Evolutionary conservation across 2,888 invertebrate species (phyloP), one percentile per base, ranked within the genome.

Genomic region (Chrysotoxum bicinctum): DNA sequence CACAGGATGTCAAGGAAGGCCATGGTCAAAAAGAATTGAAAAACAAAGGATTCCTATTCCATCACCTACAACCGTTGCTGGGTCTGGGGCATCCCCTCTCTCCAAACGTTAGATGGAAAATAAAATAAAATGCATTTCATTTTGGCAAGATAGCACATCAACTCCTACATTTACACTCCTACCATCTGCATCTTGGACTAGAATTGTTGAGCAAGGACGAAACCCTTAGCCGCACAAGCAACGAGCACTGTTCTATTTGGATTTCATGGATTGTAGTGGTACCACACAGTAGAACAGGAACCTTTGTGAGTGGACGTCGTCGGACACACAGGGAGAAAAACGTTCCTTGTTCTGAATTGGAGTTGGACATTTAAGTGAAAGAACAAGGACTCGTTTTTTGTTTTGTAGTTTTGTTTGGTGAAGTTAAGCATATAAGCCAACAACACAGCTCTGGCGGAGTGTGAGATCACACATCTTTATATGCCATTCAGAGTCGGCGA

Each of bases 311-410:
- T 64, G 30, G 32, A n/a, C n/a, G 32, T 56, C 3, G 30, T 32
- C 37, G 6, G 40, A 35, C 1, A n/a, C n/a, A 43, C 14, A n/a
- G 16, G 40, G 14, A 30, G 14, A 56, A 26, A 12, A 58, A 50
- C 26, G 37, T 14, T 64, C 58, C 30, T 40, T 66, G 43, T 58
- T 32, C 16, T 64, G 12, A 79, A 74, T 60, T 32, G 19, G 52
- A 60, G 60, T 74, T 52, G 66, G 58, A 79, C 66, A 40, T 68
- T 74, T 66, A 66, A 73, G 32, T 56, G 21, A 72, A 56, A 21
- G 19, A 64, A 64, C 70, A 19, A 62, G 23, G 58, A 60, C 30
- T 64, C 10, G 6, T 54, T 40, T 3, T 16, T 12, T 32, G n/a
- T 14, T 48, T 37, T 35, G 62, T 14, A 30, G 43, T 6, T 23